These are phyloP conservation scores for Enteromius trimaculatus DNA, from an alignment of 2,797 vertebrate genomes.

Conservation along the genomic window DNA sequence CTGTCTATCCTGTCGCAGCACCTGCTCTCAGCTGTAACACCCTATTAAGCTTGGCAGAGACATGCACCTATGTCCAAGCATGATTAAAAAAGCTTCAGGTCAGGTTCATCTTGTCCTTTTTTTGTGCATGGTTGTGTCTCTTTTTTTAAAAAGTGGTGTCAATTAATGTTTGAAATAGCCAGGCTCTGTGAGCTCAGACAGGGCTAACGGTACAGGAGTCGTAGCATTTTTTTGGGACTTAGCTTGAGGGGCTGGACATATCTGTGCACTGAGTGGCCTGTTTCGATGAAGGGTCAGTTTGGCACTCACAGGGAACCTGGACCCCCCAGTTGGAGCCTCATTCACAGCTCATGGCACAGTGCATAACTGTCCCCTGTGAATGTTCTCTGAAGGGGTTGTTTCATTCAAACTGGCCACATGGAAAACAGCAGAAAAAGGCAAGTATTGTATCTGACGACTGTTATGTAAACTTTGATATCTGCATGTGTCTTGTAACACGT, in stretches of 20 bases:
- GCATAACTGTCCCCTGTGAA: constrained; percentile 57
- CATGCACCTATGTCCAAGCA: constrained; percentile 67
- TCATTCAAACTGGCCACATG: constrained; percentile 48
- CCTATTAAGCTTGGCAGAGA: constrained; percentile 61
- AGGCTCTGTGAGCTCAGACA: constrained; percentile 56
- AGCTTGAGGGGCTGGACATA: constrained; percentile 53
- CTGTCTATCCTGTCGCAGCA: constrained; percentile 77
- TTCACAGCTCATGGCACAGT: constrained; percentile 75
- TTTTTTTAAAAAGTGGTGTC: constrained; percentile 47
- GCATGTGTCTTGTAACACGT: constrained; percentile 1
- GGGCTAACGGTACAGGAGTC: constrained; percentile 29
- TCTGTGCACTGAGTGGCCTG: constrained; percentile 55
- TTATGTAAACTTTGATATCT: constrained; percentile 10
- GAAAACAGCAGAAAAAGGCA: constrained; percentile 36
- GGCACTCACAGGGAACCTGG: constrained; percentile 62
- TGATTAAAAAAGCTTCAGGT: constrained; percentile 68
- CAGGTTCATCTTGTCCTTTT: constrained; percentile 65
- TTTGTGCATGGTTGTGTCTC: constrained; percentile 61
- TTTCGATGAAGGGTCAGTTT: constrained; percentile 64
- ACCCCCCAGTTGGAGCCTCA: constrained; percentile 63
- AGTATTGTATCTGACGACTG: neutral
- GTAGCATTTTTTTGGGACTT: constrained; percentile 48
- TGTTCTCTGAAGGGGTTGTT: constrained; percentile 45
- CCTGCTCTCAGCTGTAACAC: constrained; percentile 85
- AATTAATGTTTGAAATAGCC: constrained; percentile 61